These are phyloP conservation scores for Paratilapia polleni DNA, from an alignment of 2,113 vertebrate genomes.

Conservation along the genomic window DNA sequence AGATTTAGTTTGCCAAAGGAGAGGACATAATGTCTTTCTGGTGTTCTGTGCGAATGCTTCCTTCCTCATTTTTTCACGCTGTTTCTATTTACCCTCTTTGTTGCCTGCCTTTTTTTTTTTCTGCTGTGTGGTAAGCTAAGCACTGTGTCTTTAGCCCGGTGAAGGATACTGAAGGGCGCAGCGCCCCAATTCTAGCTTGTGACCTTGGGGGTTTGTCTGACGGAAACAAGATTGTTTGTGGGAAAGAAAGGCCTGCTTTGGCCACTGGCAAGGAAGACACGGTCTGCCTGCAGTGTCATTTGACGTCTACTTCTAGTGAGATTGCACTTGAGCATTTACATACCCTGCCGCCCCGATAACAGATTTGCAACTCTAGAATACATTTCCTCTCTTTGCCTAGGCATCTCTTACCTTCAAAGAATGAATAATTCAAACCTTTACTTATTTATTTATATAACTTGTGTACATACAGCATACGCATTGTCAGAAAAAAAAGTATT, in stretches of 20 bases:
- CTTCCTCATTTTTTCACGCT: background rate
- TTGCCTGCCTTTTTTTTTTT: background rate
- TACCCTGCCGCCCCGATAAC: constrained; percentile 2
- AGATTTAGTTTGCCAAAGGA: background rate
- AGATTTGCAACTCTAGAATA: constrained; percentile 28
- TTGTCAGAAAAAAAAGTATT: background rate
- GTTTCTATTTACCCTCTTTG: constrained; percentile 5
- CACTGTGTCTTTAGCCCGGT: background rate
- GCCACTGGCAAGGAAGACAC: constrained; percentile 1
- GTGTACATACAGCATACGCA: background rate
- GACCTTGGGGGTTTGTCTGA: constrained; percentile 39
- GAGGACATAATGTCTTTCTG: background rate
- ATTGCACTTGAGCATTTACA: constrained; percentile 35
- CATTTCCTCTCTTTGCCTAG: constrained; percentile 1
- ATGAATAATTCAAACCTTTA: constrained; percentile 60
- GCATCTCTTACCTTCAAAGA: constrained; percentile 5
- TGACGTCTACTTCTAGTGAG: constrained; percentile 5
- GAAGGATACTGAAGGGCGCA: constrained; percentile 32
- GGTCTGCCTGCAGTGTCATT: background rate
- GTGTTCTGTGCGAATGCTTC: background rate
- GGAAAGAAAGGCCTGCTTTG: background rate
- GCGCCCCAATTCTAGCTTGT: constrained; percentile 35
- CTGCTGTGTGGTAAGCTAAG: background rate
- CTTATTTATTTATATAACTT: constrained; percentile 1
- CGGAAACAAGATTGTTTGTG: constrained; percentile 28